These are phyloP conservation scores for Drosophila tanythrix DNA, from an alignment of 2,888 invertebrate species.

Conservation along the genomic window DNA sequence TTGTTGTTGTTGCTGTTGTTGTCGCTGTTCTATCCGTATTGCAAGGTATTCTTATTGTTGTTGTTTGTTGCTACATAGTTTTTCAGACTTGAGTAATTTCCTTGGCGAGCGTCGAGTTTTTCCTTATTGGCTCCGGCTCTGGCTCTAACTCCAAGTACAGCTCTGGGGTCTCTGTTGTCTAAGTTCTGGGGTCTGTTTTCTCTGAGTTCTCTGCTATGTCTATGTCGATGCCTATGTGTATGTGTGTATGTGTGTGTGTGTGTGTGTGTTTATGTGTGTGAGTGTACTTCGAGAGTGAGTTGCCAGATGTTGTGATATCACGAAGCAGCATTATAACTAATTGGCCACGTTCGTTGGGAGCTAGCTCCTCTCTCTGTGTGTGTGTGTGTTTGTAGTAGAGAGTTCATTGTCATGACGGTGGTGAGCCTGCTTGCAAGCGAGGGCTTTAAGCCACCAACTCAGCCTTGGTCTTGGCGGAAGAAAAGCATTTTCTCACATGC, in stretches of 20 bases:
- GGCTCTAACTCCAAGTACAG: slow-evolving; percentile 43
- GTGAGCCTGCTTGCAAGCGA: slow-evolving; percentile 24
- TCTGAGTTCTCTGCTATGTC: slow-evolving; percentile 42
- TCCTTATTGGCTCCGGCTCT: slow-evolving; percentile 66
- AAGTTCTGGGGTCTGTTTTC: slow-evolving; percentile 40
- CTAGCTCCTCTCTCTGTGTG: slow-evolving; percentile 24
- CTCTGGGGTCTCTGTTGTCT: slow-evolving; percentile 47
- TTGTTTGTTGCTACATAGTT: slow-evolving; percentile 69
- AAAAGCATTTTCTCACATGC: slow-evolving; percentile 67
- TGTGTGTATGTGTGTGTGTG: neutral
- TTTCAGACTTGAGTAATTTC: slow-evolving; percentile 79
- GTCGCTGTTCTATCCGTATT: slow-evolving; percentile 52
- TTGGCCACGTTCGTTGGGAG: slow-evolving; percentile 82
- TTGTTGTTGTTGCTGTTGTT: slow-evolving; percentile 31
- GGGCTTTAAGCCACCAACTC: neutral
- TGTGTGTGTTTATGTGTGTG: slow-evolving; percentile 34
- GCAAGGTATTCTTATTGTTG: slow-evolving; percentile 41
- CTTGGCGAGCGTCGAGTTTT: slow-evolving; percentile 76
- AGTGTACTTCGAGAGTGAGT: slow-evolving; percentile 69
- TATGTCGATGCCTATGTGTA: neutral
- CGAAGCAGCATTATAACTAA: slow-evolving; percentile 82
- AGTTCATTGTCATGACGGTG: slow-evolving; percentile 81
- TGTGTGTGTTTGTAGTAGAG: slow-evolving; percentile 13
- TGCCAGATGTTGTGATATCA: slow-evolving; percentile 80
- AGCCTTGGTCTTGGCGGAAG: slow-evolving; percentile 56